Evolutionary conservation across 2,797 vertebrate genomes (phyloP).

Genomic region (Esox lucius): DNA sequence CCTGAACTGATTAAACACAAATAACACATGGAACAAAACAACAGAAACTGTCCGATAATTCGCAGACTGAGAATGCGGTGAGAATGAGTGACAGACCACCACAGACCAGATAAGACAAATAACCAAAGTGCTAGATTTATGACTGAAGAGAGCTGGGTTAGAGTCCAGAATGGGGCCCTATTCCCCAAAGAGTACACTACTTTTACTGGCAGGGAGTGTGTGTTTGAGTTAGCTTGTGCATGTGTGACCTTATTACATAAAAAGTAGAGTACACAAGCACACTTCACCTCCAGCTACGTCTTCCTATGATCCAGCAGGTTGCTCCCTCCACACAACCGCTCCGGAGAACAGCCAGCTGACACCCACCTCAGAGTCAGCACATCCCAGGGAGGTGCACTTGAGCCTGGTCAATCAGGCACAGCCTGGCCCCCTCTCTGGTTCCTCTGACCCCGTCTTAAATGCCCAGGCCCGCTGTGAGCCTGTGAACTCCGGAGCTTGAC

Average conservation of each 20-base stretch:
- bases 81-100: neutral
- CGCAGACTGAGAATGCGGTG: too few species aligned
- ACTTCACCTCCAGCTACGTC: neutral
- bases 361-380: neutral
- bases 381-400: neutral
- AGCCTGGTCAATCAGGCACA: neutral
- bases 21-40: too few species aligned
- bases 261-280: neutral
- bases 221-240: slow-evolving; percentile 1
- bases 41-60: too few species aligned
- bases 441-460: neutral
- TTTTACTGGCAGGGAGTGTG: neutral
- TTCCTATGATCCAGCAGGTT: neutral
- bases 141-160: neutral
- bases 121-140: neutral
- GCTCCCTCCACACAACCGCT: neutral
- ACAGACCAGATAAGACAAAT: neutral
- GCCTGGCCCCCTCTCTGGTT: neutral
- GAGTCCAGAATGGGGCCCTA: neutral
- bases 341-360: neutral
- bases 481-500: neutral
- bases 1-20: too few species aligned
- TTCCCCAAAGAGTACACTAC: too few species aligned
- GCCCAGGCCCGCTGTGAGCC: neutral
- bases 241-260: neutral